Percentiles rank a stretch among this genome's conserved stretches.
These are phyloP conservation scores for Idaea aversata DNA, from an alignment of 2,888 invertebrate species.

Conservation along the genomic window DNA sequence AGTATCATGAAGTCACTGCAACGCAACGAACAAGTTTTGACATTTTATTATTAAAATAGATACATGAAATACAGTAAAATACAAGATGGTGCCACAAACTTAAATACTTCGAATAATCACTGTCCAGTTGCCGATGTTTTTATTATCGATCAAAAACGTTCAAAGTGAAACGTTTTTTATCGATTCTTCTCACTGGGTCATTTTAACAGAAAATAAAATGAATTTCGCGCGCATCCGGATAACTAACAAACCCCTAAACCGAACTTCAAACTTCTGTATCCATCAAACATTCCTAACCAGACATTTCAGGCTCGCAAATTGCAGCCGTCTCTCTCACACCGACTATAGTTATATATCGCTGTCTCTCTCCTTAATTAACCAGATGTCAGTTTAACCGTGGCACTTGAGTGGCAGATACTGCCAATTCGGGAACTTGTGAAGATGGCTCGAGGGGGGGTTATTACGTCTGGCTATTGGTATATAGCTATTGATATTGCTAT, in stretches of 20 bases:
- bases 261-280: neutral
- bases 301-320: neutral
- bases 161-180: too few species aligned
- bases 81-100: too few species aligned
- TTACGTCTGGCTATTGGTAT: slow-evolving; percentile 21
- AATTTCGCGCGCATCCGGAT: too few species aligned
- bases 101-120: too few species aligned
- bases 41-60: too few species aligned
- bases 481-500: neutral
- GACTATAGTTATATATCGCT: neutral
- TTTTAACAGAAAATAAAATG: too few species aligned
- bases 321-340: neutral
- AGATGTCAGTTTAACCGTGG: slow-evolving; percentile 55
- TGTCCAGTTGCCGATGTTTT: too few species aligned
- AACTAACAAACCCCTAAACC: neutral
- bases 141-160: too few species aligned
- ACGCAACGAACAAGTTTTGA: too few species aligned
- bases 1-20: too few species aligned
- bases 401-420: slow-evolving; percentile 63
- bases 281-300: slow-evolving; percentile 2
- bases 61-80: too few species aligned
- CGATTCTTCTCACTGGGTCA: too few species aligned
- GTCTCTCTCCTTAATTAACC: slow-evolving; percentile 53
- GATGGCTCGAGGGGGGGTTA: slow-evolving; percentile 28
- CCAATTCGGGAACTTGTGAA: slow-evolving; percentile 65